A percentile compares a stretch with the other conserved stretches of the same genome.
phyloP scores from a whole-genome alignment of 2,888 invertebrate genomes.

The Brachyptera putata region DNA sequence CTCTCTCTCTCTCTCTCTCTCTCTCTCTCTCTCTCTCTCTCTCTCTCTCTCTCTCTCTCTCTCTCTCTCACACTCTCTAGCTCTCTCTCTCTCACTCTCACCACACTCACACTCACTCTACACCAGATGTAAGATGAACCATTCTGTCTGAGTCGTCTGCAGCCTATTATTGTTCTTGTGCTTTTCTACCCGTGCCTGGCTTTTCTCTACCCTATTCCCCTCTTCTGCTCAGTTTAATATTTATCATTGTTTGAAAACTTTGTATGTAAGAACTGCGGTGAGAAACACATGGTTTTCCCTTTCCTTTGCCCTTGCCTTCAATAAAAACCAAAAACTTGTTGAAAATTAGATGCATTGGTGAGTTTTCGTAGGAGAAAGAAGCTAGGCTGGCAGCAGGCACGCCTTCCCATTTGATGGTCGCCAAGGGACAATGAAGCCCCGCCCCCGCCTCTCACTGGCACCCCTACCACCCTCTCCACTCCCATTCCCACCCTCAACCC shows the following conservation, averaged over 20 bases:
- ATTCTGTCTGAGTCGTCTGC: background rate
- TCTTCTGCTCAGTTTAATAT: background rate
- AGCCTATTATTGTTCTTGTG: background rate
- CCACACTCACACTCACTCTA: no score
- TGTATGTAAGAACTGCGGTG: background rate
- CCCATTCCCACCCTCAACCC: background rate
- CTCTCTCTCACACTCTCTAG: no score
- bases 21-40: no score
- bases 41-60: no score
- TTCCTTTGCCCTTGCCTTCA: background rate
- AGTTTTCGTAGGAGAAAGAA: conserved; percentile 20
- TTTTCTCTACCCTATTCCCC: background rate
- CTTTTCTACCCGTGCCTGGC: background rate
- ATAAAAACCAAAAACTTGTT: conserved; percentile 22
- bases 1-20: no score
- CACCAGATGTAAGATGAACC: no score
- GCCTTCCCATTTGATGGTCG: conserved; percentile 27
- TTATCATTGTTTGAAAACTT: conserved; percentile 16
- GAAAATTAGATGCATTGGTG: conserved; percentile 27
- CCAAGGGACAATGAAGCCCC: conserved; percentile 25
- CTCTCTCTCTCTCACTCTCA: no score
- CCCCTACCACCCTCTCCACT: background rate
- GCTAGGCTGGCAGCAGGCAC: conserved; percentile 11
- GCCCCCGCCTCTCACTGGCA: conserved; percentile 8
- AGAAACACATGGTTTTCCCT: background rate